These are phyloP conservation scores for Coecobrya sp. DNA, from an alignment of 2,888 invertebrate species.

Conservation along the genomic window DNA sequence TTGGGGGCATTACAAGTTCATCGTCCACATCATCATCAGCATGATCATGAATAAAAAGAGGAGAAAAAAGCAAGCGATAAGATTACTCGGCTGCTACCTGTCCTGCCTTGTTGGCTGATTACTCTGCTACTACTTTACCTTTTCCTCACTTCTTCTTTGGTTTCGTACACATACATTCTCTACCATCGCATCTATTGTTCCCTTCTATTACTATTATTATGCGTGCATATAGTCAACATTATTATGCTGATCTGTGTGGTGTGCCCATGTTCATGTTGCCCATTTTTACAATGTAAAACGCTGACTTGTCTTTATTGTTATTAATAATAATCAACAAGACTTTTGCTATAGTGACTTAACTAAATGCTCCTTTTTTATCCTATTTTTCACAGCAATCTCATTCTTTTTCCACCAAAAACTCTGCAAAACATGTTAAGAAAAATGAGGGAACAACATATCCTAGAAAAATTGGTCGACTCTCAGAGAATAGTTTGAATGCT, in stretches of 20 bases:
- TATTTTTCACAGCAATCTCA: conserved; percentile 34
- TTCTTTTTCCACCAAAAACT: conserved; percentile 61
- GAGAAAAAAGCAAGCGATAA: conserved; percentile 76
- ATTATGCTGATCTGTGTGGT: conserved; percentile 56
- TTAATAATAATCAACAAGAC: conserved; percentile 56
- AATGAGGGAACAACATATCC: conserved; percentile 55
- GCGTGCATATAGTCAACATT: conserved; percentile 47
- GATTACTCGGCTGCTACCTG: conserved; percentile 75
- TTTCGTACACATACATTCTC: conserved; percentile 1
- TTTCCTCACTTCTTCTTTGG: background rate
- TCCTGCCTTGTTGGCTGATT: conserved; percentile 79
- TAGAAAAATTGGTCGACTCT: conserved; percentile 58
- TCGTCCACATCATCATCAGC: conserved; percentile 79
- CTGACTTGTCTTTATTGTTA: background rate
- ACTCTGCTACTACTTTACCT: conserved; percentile 73
- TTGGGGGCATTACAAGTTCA: conserved; percentile 82
- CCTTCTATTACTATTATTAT: conserved; percentile 43
- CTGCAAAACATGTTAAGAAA: conserved; percentile 69
- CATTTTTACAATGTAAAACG: background rate
- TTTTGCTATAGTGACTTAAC: conserved; percentile 69
- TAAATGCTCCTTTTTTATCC: conserved; percentile 58
- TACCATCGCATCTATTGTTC: background rate
- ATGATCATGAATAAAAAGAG: conserved; percentile 63
- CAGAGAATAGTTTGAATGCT: conserved; percentile 30
- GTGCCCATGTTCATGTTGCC: conserved; percentile 33